These are phyloP conservation scores for Noctua janthe DNA, from an alignment of 2,888 invertebrate species.

Conservation along the genomic window DNA sequence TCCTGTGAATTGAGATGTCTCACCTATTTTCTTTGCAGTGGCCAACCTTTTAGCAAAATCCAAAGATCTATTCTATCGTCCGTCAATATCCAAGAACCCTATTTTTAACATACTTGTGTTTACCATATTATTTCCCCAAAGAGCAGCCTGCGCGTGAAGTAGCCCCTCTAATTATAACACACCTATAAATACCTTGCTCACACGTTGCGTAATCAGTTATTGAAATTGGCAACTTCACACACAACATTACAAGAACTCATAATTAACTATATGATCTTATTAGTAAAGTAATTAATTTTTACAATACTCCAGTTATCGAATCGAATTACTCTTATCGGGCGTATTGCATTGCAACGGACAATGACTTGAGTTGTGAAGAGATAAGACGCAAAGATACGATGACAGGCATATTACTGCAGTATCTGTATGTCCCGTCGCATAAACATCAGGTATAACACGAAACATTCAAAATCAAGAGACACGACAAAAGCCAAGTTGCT, in stretches of 20 bases:
- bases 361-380: slow-evolving; percentile 35
- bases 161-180: slow-evolving; percentile 53
- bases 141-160: slow-evolving; percentile 32
- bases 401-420: slow-evolving; percentile 42
- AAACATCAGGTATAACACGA: slow-evolving; percentile 65
- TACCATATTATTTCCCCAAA: slow-evolving; percentile 29
- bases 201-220: slow-evolving; percentile 60
- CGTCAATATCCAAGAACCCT: background rate
- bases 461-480: slow-evolving; percentile 81
- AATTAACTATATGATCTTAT: slow-evolving; percentile 47
- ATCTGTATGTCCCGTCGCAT: slow-evolving; percentile 45
- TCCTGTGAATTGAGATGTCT: background rate
- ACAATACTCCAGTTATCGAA: slow-evolving; percentile 41
- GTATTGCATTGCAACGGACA: slow-evolving; percentile 20
- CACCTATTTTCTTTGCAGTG: background rate
- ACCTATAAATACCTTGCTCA: slow-evolving; percentile 53
- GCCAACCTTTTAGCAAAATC: background rate
- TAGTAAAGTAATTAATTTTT: slow-evolving; percentile 30
- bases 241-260: slow-evolving; percentile 39
- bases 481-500: slow-evolving; percentile 79
- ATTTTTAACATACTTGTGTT: background rate
- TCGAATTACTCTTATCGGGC: slow-evolving; percentile 35
- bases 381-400: slow-evolving; percentile 26
- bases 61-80: background rate
- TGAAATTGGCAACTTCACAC: slow-evolving; percentile 60